phyloP scores from a whole-genome alignment of 2,888 invertebrate species.

The Microdon myrmicae region DNA sequence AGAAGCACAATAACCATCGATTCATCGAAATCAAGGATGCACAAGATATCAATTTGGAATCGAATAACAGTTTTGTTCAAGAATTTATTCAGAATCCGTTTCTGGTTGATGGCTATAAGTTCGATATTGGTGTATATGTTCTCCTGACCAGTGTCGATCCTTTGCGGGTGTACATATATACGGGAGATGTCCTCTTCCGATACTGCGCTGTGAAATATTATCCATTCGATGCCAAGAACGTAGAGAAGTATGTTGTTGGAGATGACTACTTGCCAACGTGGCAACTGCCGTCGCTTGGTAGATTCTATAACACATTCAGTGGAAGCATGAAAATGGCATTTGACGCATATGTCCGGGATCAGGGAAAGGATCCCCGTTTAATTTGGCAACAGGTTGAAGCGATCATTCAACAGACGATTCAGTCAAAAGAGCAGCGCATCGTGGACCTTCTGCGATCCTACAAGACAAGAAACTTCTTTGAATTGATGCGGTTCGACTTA shows the following conservation, averaged over 20 bases:
- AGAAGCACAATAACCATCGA: slow-evolving; percentile 92
- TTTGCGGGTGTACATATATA: slow-evolving; percentile 86
- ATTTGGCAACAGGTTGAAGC: slow-evolving; percentile 86
- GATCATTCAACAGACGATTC: slow-evolving; percentile 77
- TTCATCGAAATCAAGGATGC: slow-evolving; percentile 81
- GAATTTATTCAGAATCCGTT: slow-evolving; percentile 89
- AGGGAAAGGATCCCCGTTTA: slow-evolving; percentile 75
- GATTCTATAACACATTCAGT: slow-evolving; percentile 77
- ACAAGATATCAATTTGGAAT: slow-evolving; percentile 75
- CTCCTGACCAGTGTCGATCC: slow-evolving; percentile 92
- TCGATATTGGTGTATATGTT: slow-evolving; percentile 96
- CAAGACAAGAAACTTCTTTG: slow-evolving; percentile 82
- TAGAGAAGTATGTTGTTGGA: slow-evolving; percentile 92
- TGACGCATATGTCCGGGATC: slow-evolving; percentile 76
- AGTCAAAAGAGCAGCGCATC: slow-evolving; percentile 79
- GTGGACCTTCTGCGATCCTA: slow-evolving; percentile 70
- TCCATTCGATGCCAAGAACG: slow-evolving; percentile 83
- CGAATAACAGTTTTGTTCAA: slow-evolving; percentile 85
- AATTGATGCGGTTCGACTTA: slow-evolving; percentile 94
- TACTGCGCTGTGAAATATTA: slow-evolving; percentile 91
- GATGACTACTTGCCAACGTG: slow-evolving; percentile 95
- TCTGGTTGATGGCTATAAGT: slow-evolving; percentile 92
- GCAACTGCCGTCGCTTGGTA: slow-evolving; percentile 83
- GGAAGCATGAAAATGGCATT: slow-evolving; percentile 89
- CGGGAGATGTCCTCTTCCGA: slow-evolving; percentile 88